Base-by-base conservation (phyloP, 2,888 invertebrate genomes). In the Spisula subtruncata region DNA sequence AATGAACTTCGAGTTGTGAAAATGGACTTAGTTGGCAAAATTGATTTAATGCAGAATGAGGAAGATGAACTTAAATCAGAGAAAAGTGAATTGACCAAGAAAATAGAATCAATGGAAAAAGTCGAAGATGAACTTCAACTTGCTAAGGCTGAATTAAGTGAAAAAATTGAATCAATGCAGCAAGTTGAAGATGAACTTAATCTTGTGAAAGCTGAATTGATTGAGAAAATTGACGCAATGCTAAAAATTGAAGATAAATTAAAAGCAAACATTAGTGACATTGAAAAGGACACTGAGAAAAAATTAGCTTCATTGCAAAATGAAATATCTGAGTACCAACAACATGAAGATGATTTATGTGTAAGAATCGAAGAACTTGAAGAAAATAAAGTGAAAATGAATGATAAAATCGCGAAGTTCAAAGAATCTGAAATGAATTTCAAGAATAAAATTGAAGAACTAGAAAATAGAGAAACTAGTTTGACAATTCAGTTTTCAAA, bases 101-200 rank as follows among this genome's bases (percentile, higher is more conserved):
- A 60, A 60, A 60, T 60, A 25, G 93, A 94, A 81, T 56, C n/a
- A 29, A 84, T 85, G 66, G 81, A 41, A 46, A 87, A 56, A 71
- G 92, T 93, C 89, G 94, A 93, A 87, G 93, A 91, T 82, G 86
- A 92, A 87, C 84, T 94, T 16, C 93, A 94, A 91, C 80, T 41
- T 41, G 41, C 41, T 5, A 41, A 41, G 41, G 41, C 41, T 41
- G 91, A 94, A 51, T 91, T 95, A 86, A 85, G 94, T 85, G 94
- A 95, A 60, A 93, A 93, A 79, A 89, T 95, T 80, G 94, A 94
- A 82, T 94, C 94, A 14, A 93, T 95, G 94, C 95, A 95, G 87
- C 16, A 56, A 56, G 56, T 56, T 25, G 41, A 41, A 41, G 41
- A 92, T 25, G 94, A 95, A 81, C 90, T 95, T 56, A 92, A 92